Evolutionary conservation across 2,113 vertebrate species (phyloP).

Genomic region (Neopipo cinnamomea): DNA sequence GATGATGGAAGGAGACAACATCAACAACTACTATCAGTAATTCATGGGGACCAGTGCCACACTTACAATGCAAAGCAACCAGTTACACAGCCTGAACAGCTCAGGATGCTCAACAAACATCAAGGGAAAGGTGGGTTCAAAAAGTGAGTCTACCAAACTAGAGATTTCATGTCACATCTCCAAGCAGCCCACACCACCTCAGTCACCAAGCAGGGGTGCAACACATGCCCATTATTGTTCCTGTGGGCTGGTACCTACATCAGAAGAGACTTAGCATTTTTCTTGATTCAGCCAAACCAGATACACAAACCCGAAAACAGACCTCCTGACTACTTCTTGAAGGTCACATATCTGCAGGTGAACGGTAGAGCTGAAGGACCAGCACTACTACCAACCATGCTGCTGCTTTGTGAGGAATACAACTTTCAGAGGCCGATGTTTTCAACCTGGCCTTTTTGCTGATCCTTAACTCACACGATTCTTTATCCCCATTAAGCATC

Average conservation of each 20-base stretch:
- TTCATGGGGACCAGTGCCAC: background rate
- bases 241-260: background rate
- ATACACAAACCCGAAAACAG: background rate
- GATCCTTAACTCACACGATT: background rate
- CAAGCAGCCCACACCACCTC: background rate
- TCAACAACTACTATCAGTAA: background rate
- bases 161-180: background rate
- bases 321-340: background rate
- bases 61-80: background rate
- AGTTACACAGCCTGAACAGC: background rate
- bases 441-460: background rate
- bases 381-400: background rate
- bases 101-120: background rate
- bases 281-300: background rate
- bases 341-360: background rate
- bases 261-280: background rate
- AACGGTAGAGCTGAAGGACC: background rate
- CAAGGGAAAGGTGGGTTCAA: background rate
- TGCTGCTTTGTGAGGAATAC: accelerated
- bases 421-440: background rate
- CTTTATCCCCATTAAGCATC: background rate
- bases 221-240: accelerated
- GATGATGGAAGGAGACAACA: background rate
- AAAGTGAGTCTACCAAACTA: background rate
- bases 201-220: background rate